Conservation (phyloP, 2,797 vertebrate genomes). For the Acrossocheilus fasciatus region DNA sequence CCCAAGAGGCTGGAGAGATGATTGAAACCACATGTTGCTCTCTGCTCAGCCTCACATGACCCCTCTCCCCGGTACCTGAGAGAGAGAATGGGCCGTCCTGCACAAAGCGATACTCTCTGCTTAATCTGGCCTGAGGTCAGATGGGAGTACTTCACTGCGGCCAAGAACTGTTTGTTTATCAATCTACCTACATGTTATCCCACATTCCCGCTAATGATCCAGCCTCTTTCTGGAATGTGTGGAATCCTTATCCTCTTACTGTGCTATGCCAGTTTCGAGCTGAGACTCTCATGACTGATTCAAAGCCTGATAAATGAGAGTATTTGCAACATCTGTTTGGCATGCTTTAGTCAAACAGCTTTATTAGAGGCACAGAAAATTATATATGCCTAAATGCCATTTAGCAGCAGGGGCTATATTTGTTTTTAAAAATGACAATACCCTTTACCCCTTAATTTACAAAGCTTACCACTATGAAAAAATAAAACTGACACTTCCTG, state of each 20-base stretch:
- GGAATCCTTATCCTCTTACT: constrained; percentile 70
- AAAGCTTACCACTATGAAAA: not conserved
- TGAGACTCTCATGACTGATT: constrained; percentile 39
- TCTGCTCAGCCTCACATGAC: constrained; percentile 59
- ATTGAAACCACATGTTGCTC: constrained; percentile 76
- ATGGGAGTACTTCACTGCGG: constrained; percentile 40
- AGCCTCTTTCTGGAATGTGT: constrained; percentile 72
- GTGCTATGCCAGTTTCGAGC: constrained; percentile 1
- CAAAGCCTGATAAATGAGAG: constrained; percentile 14
- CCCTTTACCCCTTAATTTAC: not conserved
- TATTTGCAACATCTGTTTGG: constrained; percentile 30
- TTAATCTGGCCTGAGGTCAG: constrained; percentile 28
- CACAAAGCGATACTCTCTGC: constrained; percentile 12
- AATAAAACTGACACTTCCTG: not conserved
- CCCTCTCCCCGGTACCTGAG: constrained; percentile 61
- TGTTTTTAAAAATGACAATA: not conserved
- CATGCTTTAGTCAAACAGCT: not conserved
- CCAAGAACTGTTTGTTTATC: constrained; percentile 67
- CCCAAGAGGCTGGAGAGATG: constrained; percentile 54
- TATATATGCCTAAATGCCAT: not conserved
- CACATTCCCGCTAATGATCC: constrained; percentile 70
- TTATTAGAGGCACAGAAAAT: not conserved
- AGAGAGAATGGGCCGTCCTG: constrained; percentile 45
- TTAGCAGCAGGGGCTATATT: not conserved
- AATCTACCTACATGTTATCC: constrained; percentile 57